Evolutionary conservation across 2,797 vertebrate species (phyloP).

Genomic region (Acipenser transmontanus): DNA sequence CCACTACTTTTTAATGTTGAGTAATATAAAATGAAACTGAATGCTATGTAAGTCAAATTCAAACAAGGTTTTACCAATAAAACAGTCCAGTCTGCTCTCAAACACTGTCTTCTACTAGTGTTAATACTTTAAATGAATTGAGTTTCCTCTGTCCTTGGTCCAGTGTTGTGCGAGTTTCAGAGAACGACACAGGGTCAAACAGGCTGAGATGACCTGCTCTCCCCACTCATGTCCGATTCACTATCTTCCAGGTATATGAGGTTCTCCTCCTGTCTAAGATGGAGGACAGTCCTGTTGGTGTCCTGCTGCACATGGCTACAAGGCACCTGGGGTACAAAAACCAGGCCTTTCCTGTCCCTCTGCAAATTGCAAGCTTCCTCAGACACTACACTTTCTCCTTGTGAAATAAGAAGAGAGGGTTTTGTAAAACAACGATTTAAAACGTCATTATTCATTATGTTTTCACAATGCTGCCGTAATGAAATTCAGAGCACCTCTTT

Average conservation of each 20-base stretch:
- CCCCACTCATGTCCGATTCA: slow-evolving; percentile 10
- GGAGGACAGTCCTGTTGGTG: slow-evolving; percentile 1
- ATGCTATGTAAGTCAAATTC: too few relatives aligned
- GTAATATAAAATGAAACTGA: too few relatives aligned
- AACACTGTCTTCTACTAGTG: background rate
- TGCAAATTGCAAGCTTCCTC: slow-evolving; percentile 32
- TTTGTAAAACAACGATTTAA: too few relatives aligned
- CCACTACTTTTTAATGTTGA: too few relatives aligned
- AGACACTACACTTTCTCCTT: slow-evolving; percentile 37
- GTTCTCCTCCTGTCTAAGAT: slow-evolving; percentile 26
- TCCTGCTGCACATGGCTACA: slow-evolving; percentile 23
- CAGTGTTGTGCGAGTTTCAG: background rate
- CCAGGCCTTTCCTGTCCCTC: slow-evolving; percentile 36
- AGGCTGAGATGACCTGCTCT: background rate
- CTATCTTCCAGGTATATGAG: slow-evolving; percentile 29
- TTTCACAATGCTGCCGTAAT: too few relatives aligned
- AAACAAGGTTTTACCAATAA: too few relatives aligned
- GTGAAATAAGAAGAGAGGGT: background rate
- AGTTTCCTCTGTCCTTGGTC: background rate
- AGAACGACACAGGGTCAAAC: background rate
- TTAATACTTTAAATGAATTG: background rate
- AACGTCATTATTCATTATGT: too few relatives aligned
- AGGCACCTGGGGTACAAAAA: slow-evolving; percentile 31
- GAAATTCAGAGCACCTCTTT: too few relatives aligned
- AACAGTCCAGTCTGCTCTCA: background rate